Base-by-base conservation (phyloP, 2,888 invertebrate genomes). In the Agrochola lota region DNA sequence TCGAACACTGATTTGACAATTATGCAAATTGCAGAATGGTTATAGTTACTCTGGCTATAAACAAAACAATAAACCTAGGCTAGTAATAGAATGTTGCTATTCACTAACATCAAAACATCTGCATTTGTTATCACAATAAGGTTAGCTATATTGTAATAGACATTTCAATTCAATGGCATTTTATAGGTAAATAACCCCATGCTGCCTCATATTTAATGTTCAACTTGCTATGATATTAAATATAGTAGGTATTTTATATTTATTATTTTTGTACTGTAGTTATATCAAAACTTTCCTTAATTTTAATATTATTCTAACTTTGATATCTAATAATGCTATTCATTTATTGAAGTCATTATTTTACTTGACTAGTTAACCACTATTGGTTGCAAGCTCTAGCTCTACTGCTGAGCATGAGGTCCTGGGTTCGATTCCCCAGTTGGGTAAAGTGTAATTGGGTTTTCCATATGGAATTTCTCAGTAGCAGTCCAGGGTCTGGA, bases 61-160 rank as follows among this genome's bases (percentile, higher is more conserved):
- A 35, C 30, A 68, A 76, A 63, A 63, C 57, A 68, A 59, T 55
- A 57, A 66, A 66, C 52, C 2, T 0, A 17, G 55, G 26, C 17
- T 60, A 26, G 11, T 15, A 60, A 69, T 63, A 72, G 62, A 85
- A 71, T 74, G 40, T 63, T 49, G 52, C 20, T 59, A 55, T 72
- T 57, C 59, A 26, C 20, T 69, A 63, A 69, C n/a, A 73, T 71
- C 17, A 68, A 68, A 81, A 70, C 63, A 70, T 69, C 66, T 82
- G 57, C 6, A 26, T 72, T 82, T 82, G 66, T 74, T 85, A 78
- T 74, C 46, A 74, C 78, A 78, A 60, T 82, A 85, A 72, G 55
- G 40, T 62, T 62, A 74, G 60, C 35, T 69, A 26, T 52, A 26
- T 15, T 71, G 0, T 72, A 74, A 59, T 82, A 70, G 26, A 17